Evolutionary conservation across 2,888 invertebrate genomes (phyloP).

Genomic region (Drosophila eohydei): DNA sequence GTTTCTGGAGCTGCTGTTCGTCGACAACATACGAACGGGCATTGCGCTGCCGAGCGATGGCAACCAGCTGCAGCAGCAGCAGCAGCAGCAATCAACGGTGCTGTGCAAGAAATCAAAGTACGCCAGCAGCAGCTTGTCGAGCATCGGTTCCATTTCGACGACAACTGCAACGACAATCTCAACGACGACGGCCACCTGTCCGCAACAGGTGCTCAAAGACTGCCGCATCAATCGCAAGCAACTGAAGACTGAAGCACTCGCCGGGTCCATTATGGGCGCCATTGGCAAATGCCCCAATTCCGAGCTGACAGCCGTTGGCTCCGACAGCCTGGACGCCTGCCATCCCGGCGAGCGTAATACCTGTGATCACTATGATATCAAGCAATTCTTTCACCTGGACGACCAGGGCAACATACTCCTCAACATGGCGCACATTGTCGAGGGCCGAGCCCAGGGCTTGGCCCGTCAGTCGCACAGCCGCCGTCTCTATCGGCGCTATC

Average conservation of each 20-base stretch:
- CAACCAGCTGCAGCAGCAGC: constrained; percentile 6
- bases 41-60: constrained; percentile 56
- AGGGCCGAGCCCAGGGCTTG: constrained; percentile 76
- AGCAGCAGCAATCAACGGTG: constrained; percentile 24
- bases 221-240: constrained; percentile 76
- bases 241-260: constrained; percentile 82
- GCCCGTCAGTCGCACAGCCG: constrained; percentile 65
- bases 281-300: constrained; percentile 79
- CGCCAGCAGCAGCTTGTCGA: constrained; percentile 49
- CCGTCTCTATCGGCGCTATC: constrained; percentile 73
- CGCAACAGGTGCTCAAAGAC: constrained; percentile 75
- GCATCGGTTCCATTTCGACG: constrained; percentile 24
- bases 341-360: constrained; percentile 64
- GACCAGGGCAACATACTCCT: constrained; percentile 84
- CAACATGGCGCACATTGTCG: constrained; percentile 82
- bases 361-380: constrained; percentile 83
- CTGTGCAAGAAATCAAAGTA: constrained; percentile 68
- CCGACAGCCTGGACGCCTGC: constrained; percentile 49
- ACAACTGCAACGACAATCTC: neutral
- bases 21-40: constrained; percentile 74
- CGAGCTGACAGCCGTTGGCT: constrained; percentile 30
- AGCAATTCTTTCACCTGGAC: constrained; percentile 84
- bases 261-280: constrained; percentile 83
- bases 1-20: constrained; percentile 73
- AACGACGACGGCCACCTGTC: constrained; percentile 49